These are phyloP conservation scores for Acleris cristana DNA, from an alignment of 2,888 invertebrate species.

Conservation along the genomic window DNA sequence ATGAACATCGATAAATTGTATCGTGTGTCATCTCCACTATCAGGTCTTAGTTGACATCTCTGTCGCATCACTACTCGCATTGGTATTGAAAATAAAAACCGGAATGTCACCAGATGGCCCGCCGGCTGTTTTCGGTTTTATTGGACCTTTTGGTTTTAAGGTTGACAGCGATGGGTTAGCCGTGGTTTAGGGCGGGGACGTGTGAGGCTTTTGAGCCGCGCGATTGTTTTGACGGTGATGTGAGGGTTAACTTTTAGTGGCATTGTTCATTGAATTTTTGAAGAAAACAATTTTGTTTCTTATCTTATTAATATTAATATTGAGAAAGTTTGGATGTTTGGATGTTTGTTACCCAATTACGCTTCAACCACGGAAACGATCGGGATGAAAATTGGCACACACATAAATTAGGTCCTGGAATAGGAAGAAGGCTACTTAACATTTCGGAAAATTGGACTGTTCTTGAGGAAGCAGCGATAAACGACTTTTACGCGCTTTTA, in stretches of 20 bases:
- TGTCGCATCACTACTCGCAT: slow-evolving; percentile 28
- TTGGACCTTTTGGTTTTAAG: slow-evolving; percentile 46
- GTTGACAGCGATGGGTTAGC: slow-evolving; percentile 31
- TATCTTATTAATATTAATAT: no score
- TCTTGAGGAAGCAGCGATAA: no score
- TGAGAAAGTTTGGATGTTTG: no score
- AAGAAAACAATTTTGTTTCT: no score
- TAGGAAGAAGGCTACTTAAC: no score
- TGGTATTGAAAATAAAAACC: slow-evolving; percentile 39
- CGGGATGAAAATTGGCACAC: no score
- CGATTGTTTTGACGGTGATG: slow-evolving; percentile 24
- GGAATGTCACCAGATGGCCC: slow-evolving; percentile 49
- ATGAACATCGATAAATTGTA: neutral
- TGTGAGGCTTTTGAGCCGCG: slow-evolving; percentile 16
- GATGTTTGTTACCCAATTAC: no score
- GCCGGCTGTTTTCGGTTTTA: slow-evolving; percentile 51
- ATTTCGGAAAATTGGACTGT: no score
- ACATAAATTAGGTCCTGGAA: no score
- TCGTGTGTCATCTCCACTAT: slow-evolving; percentile 5
- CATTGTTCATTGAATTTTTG: slow-evolving; percentile 8
- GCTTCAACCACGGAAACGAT: no score
- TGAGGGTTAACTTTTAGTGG: slow-evolving; percentile 15
- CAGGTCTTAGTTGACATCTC: no score
- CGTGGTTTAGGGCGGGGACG: slow-evolving; percentile 33
- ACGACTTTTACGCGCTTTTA: no score